Base-by-base conservation (phyloP, 2,888 invertebrate species). In the Caenorhabditis drosophilae region DNA sequence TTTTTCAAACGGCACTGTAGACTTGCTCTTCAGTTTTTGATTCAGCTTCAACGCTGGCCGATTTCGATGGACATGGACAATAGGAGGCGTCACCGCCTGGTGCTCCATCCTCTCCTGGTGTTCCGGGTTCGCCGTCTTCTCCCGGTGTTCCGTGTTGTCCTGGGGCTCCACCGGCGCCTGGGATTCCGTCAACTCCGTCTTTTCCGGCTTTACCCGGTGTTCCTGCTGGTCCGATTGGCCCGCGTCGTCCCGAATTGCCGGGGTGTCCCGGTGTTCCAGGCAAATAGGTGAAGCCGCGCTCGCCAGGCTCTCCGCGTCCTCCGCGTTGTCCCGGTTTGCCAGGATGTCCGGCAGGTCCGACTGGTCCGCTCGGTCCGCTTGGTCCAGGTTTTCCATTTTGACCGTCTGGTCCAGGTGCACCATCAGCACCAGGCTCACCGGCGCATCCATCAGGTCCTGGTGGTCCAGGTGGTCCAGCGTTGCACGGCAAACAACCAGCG, bases 151-250 rank as follows among this genome's bases (percentile, higher is more conserved):
- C 66, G 52, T 56, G 55, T 36, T 54, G 55, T 56, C 66, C 66
- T 52, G 67, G 67, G 2, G 67, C 60, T 50, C 67, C 67, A 4
- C 60, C 60, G 38, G 60, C 67, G 35, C 67, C 67, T 26, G 67
- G 67, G 36, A 67, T 61, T 41, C 67, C 67, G 44, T 61, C 64
- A 20, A 44, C 44, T 59, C 64, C 64, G 7, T 50, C 20, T 41
- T 59, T 58, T 40, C 64, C 64, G 31, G 50, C 45, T 51, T 57
- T 55, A 46, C 64, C 64, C 27, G 54, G 50, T 34, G 42, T 48
- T 44, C 64, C 64, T 1, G 58, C 42, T 48, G 64, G 56, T 64
- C 64, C 64, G 18, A 57, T 57, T 47, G 64, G 58, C 51, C 63
- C 63, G 1, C 57, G 16, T 27, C 63, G 38, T 57, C 63, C 63